Evolutionary conservation across 2,888 invertebrate species (phyloP), one percentile per base, ranked within the genome.

Genomic region (Xestia sexstrigata): DNA sequence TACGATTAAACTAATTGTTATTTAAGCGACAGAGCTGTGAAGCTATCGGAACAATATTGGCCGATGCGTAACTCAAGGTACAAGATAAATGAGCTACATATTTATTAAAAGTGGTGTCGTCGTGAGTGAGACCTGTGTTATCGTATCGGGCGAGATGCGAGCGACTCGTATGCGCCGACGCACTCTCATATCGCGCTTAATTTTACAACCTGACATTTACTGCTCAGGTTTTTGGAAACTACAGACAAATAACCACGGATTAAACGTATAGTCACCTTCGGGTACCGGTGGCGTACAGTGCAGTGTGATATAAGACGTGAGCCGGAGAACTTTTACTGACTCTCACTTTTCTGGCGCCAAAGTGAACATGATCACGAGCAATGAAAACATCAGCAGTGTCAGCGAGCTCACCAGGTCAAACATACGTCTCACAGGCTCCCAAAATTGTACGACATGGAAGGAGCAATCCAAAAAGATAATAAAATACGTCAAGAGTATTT

Each of bases 171-270:
- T 92, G 92, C 93, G 91, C 89, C 90, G 89, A 87, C 92, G 92
- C 94, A 91, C 93, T 92, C 92, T 92, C 92, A 92, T 94, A 94
- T 92, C 95, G 93, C 93, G 93, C 91, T 92, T 92, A 92, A 92
- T 91, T 93, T 94, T 94, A 94, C 93, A 94, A 93, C 93, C 92
- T 91, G 92, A 94, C 93, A 93, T 95, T 95, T 94, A 95, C 93
- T 92, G 93, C 93, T 93, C 94, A 93, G 92, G 93, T 95, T 95
- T 96, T 96, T 93, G 95, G 95, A 93, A 95, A 95, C 94, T 89
- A 92, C 92, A 92, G 87, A 92, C 91, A 89, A 92, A 94, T 94
- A 95, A 91, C 89, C 88, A 90, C 93, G 93, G 93, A 94, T 95
- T 93, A 93, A 94, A 87, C 87, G 89, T 86, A 91, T 92, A 95